Percentiles rank a stretch among this genome's conserved stretches.
phyloP scores from a whole-genome alignment of 2,888 invertebrate species.

The Netelia melanura region DNA sequence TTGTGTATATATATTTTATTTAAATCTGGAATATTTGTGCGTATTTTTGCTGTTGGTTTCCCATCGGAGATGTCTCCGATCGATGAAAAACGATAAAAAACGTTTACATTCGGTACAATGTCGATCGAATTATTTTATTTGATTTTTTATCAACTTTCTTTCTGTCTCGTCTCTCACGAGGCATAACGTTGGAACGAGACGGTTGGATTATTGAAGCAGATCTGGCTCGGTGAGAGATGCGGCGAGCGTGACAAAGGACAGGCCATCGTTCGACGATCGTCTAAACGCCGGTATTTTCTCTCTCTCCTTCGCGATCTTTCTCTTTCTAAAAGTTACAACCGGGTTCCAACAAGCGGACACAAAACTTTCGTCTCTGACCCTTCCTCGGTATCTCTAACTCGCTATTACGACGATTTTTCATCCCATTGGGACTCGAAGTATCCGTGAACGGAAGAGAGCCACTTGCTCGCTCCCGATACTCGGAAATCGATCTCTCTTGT shows the following conservation, averaged over 20 bases:
- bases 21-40: too few species aligned
- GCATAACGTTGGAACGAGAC: conserved; percentile 20
- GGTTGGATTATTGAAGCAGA: conserved; percentile 33
- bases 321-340: background rate
- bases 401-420: conserved; percentile 14
- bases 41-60: too few species aligned
- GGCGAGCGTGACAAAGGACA: conserved; percentile 55
- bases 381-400: conserved; percentile 24
- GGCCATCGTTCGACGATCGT: conserved; percentile 34
- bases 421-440: conserved; percentile 26
- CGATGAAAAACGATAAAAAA: background rate
- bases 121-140: background rate
- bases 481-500: conserved; percentile 10
- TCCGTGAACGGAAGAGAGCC: conserved; percentile 8
- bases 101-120: background rate
- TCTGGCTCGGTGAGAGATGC: conserved; percentile 42
- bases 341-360: conserved; percentile 37
- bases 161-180: conserved; percentile 2
- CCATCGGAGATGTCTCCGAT: too few species aligned
- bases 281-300: conserved; percentile 24
- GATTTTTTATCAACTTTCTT: conserved; percentile 9
- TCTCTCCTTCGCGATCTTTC: conserved; percentile 1
- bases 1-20: too few species aligned
- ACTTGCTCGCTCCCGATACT: conserved; percentile 5
- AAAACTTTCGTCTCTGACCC: conserved; percentile 51